Base-by-base conservation (phyloP, 2,888 invertebrate species). In the Chrysomela aeneicollis region DNA sequence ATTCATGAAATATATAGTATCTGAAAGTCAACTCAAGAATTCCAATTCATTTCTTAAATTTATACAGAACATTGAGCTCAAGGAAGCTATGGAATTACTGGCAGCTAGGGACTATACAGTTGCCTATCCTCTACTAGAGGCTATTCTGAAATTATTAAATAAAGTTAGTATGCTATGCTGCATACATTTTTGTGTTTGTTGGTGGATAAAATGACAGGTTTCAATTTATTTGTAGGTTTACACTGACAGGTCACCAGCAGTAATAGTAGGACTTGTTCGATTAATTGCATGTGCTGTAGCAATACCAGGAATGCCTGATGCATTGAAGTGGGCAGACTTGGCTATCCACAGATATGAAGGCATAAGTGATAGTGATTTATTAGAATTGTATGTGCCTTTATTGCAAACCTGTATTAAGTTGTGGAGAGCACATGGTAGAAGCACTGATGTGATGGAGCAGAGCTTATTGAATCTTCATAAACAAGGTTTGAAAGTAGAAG, bases 341-440 rank as follows among this genome's bases (percentile, higher is more conserved):
- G 90, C 91, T 0, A 79, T 92, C n/a, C 86, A 86, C 73, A 85
- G 92, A 57, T 92, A 88, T 72, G 90, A 92, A 70, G 89, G 87
- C 1, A 88, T 92, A 69, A 74, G 90, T 75, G 92, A 92, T 78
- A 87, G 87, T 12, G 91, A 92, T 75, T 80, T 91, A 46, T 80
- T 92, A 58, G 85, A 87, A 50, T 84, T 91, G 37, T 92, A 92
- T 76, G 84, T 90, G 73, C 92, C 92, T 1, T 80, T 92, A 52
- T 73, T 92, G 62, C 87, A 90, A 73, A 85, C 89, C 4, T 90
- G 90, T 74, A 86, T 88, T 49, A 87, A 87, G 74, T 85, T 91
- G 73, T 90, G 89, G 88, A 87, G 73, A 80, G 86, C 87, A 67
- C 82, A 87, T 30, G 89, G 89, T 8, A 84, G 86, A 69, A 89